Evolutionary conservation across 2,888 invertebrate species (phyloP).

Genomic region (Apantesis nais): DNA sequence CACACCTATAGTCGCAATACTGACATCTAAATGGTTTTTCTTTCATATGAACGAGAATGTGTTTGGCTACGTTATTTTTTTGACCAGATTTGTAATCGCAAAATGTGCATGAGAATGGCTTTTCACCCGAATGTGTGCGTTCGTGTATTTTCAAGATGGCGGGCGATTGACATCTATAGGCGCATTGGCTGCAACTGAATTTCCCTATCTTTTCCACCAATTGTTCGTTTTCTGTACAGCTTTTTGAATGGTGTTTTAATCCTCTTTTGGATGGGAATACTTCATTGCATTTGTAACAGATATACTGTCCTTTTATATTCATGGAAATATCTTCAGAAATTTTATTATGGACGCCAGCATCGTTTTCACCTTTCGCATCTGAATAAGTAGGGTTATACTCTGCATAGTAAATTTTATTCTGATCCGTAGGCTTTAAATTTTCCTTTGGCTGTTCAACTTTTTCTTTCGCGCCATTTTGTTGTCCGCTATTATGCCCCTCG

Average conservation of each 20-base stretch:
- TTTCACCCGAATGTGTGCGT: conserved; percentile 79
- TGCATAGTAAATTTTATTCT: conserved; percentile 69
- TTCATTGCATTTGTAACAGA: conserved; percentile 74
- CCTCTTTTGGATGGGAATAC: conserved; percentile 72
- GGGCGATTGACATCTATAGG: conserved; percentile 80
- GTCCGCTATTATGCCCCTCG: conserved; percentile 50
- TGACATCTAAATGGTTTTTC: conserved; percentile 81
- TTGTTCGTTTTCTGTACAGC: conserved; percentile 54
- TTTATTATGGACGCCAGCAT: conserved; percentile 57
- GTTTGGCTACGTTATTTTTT: conserved; percentile 82
- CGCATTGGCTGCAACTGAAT: conserved; percentile 74
- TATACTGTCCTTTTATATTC: conserved; percentile 75
- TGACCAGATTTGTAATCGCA: conserved; percentile 83
- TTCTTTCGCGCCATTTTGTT: conserved; percentile 47
- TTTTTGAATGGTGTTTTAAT: conserved; percentile 73
- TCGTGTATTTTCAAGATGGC: conserved; percentile 83
- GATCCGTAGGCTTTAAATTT: conserved; percentile 70
- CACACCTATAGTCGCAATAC: conserved; percentile 81
- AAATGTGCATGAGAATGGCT: conserved; percentile 78
- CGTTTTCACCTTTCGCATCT: conserved; percentile 51
- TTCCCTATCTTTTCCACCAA: conserved; percentile 69
- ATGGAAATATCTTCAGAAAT: conserved; percentile 62
- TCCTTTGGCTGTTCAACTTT: conserved; percentile 74
- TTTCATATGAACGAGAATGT: conserved; percentile 82
- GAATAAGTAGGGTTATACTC: conserved; percentile 51